Base-by-base conservation (phyloP, 2,888 invertebrate genomes). In the Cinara cedri region DNA sequence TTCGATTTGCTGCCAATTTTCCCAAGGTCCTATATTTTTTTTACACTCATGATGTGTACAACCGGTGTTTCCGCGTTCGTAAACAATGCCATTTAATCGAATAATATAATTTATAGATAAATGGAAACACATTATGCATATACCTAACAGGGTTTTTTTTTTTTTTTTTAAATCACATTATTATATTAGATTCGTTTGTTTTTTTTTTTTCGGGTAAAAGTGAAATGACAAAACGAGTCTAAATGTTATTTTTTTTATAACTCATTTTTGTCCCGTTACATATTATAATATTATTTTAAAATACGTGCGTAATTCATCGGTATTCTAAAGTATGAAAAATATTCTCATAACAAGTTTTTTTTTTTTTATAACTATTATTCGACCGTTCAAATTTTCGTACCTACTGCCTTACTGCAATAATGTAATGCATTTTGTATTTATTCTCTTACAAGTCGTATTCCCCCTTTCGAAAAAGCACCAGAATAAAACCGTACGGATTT, bases 1-100 rank as follows among this genome's bases (percentile, higher is more conserved):
- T 57, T 74, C 11, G 51, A 74, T 74, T 63, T 51, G 63, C 42
- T 16, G 34, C 63, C 16, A 34, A 34, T 34, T 74, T 72, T 14
- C 74, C 19, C 74, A 54, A 74, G 21, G 63, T 54, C 42, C 42
- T 62, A 42, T 16, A 4, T 34, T 34, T 4, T 34, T 34, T 34
- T 4, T 34, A 34, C 6, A 34, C 6, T 46, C 72, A 19, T 16
- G 14, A 19, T 10, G 9, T 49, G 21, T 62, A 26, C 72, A 42
- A 19, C 42, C 19, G 10, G 9, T 49, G 42, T 62, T 72, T 72
- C 72, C 72, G 72, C 34, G 62, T 74, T 6, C 34, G 24, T 11
- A 44, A 44, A 72, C 57, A 72, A 72, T 46, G 44, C 10, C 16
- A 57, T 71, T 57, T 24, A 72, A 72, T 46, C 44, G 16, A 57